These are phyloP conservation scores for Pseudolaguvia tuberculata DNA, from an alignment of 2,113 vertebrate species.

Conservation along the genomic window DNA sequence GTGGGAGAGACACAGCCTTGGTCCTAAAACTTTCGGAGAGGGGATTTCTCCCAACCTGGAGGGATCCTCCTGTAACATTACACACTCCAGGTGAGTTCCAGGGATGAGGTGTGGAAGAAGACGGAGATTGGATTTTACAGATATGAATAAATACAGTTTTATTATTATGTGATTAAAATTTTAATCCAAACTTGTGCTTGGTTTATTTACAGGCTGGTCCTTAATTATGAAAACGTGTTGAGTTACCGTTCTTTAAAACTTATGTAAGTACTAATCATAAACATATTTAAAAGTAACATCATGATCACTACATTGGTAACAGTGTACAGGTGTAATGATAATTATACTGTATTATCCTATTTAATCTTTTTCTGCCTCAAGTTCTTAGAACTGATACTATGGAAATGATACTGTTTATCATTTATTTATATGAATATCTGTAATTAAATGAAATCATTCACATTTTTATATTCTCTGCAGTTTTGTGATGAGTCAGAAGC, in stretches of 20 bases:
- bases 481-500: constrained; percentile 68
- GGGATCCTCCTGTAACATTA: constrained; percentile 66
- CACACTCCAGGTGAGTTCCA: constrained; percentile 56
- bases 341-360: too few relatives aligned
- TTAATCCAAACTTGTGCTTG: not conserved
- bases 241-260: constrained; percentile 62
- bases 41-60: constrained; percentile 54
- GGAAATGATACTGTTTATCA: too few relatives aligned
- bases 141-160: not conserved
- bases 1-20: constrained; percentile 70
- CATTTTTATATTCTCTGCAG: constrained; percentile 51
- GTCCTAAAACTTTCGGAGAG: constrained; percentile 69
- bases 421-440: too few relatives aligned
- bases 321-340: too few relatives aligned
- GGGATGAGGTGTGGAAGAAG: too few relatives aligned
- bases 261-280: constrained; percentile 59
- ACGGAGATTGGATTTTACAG: not conserved
- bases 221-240: constrained; percentile 66
- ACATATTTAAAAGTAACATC: too few relatives aligned
- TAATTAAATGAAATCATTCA: too few relatives aligned
- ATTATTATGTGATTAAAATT: too few relatives aligned
- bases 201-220: constrained; percentile 61
- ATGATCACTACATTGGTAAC: too few relatives aligned
- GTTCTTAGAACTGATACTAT: too few relatives aligned
- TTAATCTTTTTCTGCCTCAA: too few relatives aligned